Percentiles rank a stretch among this genome's conserved stretches.
Evolutionary conservation across 1,140 invertebrate species (phyloP).

Genomic region (Spodoptera litura): DNA sequence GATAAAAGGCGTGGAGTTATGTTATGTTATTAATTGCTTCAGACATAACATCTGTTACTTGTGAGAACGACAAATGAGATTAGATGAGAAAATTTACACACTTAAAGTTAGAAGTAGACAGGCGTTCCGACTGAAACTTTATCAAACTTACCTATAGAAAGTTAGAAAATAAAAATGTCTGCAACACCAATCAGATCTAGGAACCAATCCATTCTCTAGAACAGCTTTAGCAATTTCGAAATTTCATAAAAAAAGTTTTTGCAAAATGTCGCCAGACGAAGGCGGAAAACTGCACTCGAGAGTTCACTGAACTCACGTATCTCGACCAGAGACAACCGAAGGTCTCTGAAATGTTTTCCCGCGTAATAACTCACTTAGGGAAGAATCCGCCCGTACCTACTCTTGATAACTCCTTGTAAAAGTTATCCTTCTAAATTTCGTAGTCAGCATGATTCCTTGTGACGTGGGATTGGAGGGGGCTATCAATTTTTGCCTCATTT

Average conservation of each 20-base stretch:
- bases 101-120: no score
- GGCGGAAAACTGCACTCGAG: slow-evolving; percentile 30
- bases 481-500: slow-evolving; percentile 50
- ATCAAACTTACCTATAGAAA: background rate
- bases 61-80: no score
- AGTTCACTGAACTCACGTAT: slow-evolving; percentile 20
- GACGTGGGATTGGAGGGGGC: slow-evolving; percentile 31
- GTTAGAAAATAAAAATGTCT: slow-evolving; percentile 9
- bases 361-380: slow-evolving; percentile 37
- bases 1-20: no score
- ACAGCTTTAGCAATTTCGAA: slow-evolving; percentile 8
- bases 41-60: no score
- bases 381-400: slow-evolving; percentile 24
- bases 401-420: slow-evolving; percentile 42
- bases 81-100: no score
- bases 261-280: slow-evolving; percentile 36
- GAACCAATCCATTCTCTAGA: background rate
- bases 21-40: no score
- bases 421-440: slow-evolving; percentile 45
- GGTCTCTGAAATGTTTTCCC: slow-evolving; percentile 26
- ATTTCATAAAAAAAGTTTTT: slow-evolving; percentile 16
- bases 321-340: slow-evolving; percentile 8
- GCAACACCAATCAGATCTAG: slow-evolving; percentile 13
- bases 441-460: slow-evolving; percentile 47
- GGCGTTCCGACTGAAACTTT: background rate